Conservation (phyloP, 2,888 invertebrate species). For the Acanthoscelides obtectus region DNA sequence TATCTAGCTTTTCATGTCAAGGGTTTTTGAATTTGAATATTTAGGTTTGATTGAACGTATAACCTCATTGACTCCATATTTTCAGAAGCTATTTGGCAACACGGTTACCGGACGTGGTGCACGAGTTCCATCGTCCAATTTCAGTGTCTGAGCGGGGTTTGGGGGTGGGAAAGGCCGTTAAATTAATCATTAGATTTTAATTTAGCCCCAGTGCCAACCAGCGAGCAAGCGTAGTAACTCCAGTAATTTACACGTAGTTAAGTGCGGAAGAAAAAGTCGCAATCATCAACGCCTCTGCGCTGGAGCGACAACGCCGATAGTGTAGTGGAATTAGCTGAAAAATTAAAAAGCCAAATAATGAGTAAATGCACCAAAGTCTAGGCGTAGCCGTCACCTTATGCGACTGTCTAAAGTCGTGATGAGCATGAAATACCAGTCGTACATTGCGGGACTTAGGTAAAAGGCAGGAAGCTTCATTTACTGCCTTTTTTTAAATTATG, state of each 20-base stretch:
- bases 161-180: slow-evolving; percentile 25
- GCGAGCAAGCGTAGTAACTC: slow-evolving; percentile 25
- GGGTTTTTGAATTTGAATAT: no score
- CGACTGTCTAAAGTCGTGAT: no score
- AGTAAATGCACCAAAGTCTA: no score
- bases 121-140: neutral
- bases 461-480: no score
- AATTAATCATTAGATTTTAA: slow-evolving; percentile 47
- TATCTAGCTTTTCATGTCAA: no score
- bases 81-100: neutral
- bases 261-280: slow-evolving; percentile 29
- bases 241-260: slow-evolving; percentile 44
- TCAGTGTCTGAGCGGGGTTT: neutral
- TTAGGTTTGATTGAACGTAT: no score
- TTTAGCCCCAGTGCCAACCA: slow-evolving; percentile 36
- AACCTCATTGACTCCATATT: neutral
- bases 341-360: no score
- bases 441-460: no score
- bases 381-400: no score
- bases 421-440: no score
- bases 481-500: no score
- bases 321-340: no score
- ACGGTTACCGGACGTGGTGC: neutral
- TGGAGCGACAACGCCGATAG: neutral
- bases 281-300: neutral